phyloP scores from a whole-genome alignment of 1,140 invertebrate species.

The Reticulitermes speratus region DNA sequence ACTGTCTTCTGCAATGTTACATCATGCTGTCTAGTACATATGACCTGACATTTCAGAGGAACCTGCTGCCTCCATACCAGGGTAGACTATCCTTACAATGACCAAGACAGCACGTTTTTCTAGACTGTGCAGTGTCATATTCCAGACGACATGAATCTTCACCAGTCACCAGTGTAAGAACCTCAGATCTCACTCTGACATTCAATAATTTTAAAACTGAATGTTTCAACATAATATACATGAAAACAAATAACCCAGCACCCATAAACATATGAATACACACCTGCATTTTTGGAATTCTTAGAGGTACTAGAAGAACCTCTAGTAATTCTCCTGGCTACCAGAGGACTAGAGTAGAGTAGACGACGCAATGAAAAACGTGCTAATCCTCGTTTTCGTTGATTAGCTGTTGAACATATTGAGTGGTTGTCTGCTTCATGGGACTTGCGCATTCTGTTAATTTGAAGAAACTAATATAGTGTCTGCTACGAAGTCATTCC shows the following conservation, averaged over 20 bases:
- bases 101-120: too few relatives aligned
- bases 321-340: constrained; percentile 49
- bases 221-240: not conserved
- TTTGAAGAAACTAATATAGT: not conserved
- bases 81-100: too few relatives aligned
- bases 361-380: constrained; percentile 54
- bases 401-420: constrained; percentile 29
- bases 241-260: too few relatives aligned
- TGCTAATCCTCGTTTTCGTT: constrained; percentile 37
- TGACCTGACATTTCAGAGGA: too few relatives aligned
- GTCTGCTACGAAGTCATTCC: not conserved
- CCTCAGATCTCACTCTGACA: too few relatives aligned
- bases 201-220: not conserved
- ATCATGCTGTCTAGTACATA: too few relatives aligned
- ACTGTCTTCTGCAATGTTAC: too few relatives aligned
- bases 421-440: constrained; percentile 31
- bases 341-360: constrained; percentile 53
- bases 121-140: too few relatives aligned
- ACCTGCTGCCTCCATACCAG: too few relatives aligned
- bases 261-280: not conserved
- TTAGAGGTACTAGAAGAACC: constrained; percentile 6
- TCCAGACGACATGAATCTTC: too few relatives aligned
- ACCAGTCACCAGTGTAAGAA: too few relatives aligned
- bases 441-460: constrained; percentile 26
- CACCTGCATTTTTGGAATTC: constrained; percentile 14